These are phyloP conservation scores for Neoitamus cyanurus DNA, from an alignment of 2,888 invertebrate species.

Conservation along the genomic window DNA sequence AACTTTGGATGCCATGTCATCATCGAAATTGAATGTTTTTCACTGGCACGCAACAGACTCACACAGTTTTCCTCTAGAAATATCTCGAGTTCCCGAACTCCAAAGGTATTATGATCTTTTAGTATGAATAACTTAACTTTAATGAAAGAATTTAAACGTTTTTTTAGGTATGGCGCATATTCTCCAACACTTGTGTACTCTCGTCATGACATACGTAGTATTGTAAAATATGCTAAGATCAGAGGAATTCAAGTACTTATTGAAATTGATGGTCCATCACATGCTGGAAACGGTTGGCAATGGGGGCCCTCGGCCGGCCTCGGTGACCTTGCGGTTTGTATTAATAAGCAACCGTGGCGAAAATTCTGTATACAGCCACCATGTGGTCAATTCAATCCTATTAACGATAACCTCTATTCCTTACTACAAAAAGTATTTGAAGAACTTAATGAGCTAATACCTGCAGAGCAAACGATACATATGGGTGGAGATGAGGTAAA, in stretches of 20 bases:
- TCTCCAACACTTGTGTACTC: conserved; percentile 76
- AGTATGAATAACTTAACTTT: background rate
- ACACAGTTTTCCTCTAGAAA: conserved; percentile 90
- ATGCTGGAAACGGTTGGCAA: conserved; percentile 87
- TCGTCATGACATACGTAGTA: conserved; percentile 72
- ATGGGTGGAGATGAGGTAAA: conserved; percentile 87
- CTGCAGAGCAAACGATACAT: conserved; percentile 75
- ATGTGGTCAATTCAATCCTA: conserved; percentile 86
- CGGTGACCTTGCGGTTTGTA: conserved; percentile 75
- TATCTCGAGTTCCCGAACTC: conserved; percentile 78
- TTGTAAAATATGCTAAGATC: conserved; percentile 80
- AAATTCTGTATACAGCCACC: conserved; percentile 82
- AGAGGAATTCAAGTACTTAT: conserved; percentile 87
- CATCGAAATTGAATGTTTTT: conserved; percentile 89
- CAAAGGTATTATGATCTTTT: conserved; percentile 68
- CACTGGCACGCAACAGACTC: conserved; percentile 94
- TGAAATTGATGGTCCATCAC: conserved; percentile 91
- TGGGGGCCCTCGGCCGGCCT: conserved; percentile 73
- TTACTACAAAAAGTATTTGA: conserved; percentile 77
- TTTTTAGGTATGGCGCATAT: conserved; percentile 78
- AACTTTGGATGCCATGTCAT: conserved; percentile 86
- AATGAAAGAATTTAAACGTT: background rate
- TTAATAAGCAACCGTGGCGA: conserved; percentile 77
- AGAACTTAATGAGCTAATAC: conserved; percentile 73
- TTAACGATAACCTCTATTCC: conserved; percentile 76